Evolutionary conservation across 2,113 vertebrate genomes (phyloP).

Genomic region (Dryoscopus gambensis): DNA sequence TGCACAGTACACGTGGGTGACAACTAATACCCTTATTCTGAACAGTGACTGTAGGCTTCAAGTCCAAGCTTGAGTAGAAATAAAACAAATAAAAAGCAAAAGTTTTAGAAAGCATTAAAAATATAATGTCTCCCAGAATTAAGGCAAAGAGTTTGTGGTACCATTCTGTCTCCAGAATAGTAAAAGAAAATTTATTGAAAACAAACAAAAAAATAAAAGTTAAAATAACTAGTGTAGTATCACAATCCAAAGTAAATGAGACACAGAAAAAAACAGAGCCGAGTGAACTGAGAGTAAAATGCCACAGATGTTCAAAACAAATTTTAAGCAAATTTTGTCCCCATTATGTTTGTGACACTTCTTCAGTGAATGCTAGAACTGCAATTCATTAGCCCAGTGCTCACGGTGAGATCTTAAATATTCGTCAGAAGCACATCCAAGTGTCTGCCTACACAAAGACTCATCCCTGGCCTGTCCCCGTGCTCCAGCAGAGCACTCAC

Average conservation of each 20-base stretch:
- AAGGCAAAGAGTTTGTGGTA: not conserved
- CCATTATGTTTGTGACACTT: not conserved
- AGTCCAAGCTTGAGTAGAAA: not conserved
- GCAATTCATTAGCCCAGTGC: slow-evolving; percentile 2
- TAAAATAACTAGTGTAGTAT: not conserved
- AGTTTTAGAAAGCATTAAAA: not conserved
- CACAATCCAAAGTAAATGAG: slow-evolving; percentile 9
- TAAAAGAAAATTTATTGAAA: not conserved
- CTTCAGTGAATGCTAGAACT: not conserved
- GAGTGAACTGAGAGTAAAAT: not conserved
- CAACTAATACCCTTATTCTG: not conserved
- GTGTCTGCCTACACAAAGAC: not conserved
- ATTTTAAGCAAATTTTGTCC: slow-evolving; percentile 35
- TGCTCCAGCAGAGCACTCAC: not conserved
- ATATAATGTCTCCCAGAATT: not conserved
- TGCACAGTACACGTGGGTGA: not conserved
- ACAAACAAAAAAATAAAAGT: not conserved
- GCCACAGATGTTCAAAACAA: not conserved
- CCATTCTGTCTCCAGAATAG: not conserved
- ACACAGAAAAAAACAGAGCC: not conserved
- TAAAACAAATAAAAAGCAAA: not conserved
- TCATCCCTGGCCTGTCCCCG: not conserved
- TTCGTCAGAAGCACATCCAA: not conserved
- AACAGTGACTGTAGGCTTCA: not conserved
- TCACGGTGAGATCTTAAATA: not conserved